A percentile compares a stretch with the other conserved stretches of the same genome.
These are phyloP conservation scores for Gymnorhina tibicen DNA, from an alignment of 2,113 vertebrate genomes.

Conservation along the genomic window DNA sequence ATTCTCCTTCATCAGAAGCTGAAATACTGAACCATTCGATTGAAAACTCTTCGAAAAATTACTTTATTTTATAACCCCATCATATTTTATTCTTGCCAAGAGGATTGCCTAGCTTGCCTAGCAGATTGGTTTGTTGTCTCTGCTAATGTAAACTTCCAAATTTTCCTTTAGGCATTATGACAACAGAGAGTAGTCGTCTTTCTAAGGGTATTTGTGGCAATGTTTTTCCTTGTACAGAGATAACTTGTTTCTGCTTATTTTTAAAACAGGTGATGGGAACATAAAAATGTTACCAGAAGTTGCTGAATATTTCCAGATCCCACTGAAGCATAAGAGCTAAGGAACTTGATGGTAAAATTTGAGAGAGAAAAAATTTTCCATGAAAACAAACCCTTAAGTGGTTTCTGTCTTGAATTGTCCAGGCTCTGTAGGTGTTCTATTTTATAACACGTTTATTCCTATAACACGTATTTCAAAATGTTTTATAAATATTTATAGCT, in stretches of 20 bases:
- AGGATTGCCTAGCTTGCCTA: background rate
- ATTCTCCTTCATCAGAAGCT: background rate
- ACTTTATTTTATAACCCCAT: background rate
- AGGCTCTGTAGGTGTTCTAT: background rate
- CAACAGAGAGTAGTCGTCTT: background rate
- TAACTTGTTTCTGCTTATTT: background rate
- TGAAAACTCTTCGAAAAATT: background rate
- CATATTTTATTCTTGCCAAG: background rate
- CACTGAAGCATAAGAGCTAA: background rate
- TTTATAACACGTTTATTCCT: too few species aligned
- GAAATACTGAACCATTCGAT: background rate
- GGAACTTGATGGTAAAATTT: background rate
- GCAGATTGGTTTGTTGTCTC: background rate
- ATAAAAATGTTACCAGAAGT: background rate
- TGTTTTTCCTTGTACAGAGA: background rate
- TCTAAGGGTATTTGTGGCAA: background rate
- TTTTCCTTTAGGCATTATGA: background rate
- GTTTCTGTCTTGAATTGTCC: background rate
- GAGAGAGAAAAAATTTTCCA: background rate
- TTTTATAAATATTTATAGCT: background rate
- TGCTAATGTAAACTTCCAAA: background rate
- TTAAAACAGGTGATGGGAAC: background rate
- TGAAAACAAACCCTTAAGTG: background rate
- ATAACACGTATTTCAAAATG: background rate
- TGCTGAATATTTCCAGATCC: background rate